Evolutionary conservation across 2,888 invertebrate species (phyloP).

Genomic region (Blera fallax): DNA sequence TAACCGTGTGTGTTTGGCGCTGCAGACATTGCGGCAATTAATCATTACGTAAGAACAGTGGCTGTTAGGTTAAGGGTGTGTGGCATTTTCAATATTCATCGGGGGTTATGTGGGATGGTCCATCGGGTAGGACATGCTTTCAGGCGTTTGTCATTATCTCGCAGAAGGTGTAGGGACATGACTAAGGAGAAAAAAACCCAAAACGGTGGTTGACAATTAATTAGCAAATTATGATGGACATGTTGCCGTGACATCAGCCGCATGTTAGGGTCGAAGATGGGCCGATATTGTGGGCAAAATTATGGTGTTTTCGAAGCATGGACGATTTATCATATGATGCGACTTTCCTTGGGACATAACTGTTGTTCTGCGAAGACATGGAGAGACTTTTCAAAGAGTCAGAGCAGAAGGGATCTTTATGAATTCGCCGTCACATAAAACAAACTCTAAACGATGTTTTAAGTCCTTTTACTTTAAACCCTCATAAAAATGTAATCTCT

Average conservation of each 20-base stretch:
- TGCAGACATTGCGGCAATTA: constrained; percentile 51
- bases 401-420: no score
- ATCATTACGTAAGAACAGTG: constrained; percentile 47
- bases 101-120: constrained; percentile 4
- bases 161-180: constrained; percentile 27
- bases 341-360: no score
- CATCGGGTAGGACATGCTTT: background rate
- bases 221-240: constrained; percentile 55
- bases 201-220: constrained; percentile 44
- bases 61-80: background rate
- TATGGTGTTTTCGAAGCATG: no score
- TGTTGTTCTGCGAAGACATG: no score
- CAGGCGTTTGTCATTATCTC: constrained; percentile 1
- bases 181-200: constrained; percentile 14
- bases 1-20: background rate
- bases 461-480: no score
- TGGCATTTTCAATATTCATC: constrained; percentile 30
- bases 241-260: constrained; percentile 37
- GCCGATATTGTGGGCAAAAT: background rate
- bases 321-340: no score
- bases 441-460: no score
- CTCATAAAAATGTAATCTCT: no score
- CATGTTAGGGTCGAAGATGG: constrained; percentile 12
- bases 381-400: no score
- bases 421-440: no score